phyloP scores from a whole-genome alignment of 2,888 invertebrate species.

The Melitaea athalia region DNA sequence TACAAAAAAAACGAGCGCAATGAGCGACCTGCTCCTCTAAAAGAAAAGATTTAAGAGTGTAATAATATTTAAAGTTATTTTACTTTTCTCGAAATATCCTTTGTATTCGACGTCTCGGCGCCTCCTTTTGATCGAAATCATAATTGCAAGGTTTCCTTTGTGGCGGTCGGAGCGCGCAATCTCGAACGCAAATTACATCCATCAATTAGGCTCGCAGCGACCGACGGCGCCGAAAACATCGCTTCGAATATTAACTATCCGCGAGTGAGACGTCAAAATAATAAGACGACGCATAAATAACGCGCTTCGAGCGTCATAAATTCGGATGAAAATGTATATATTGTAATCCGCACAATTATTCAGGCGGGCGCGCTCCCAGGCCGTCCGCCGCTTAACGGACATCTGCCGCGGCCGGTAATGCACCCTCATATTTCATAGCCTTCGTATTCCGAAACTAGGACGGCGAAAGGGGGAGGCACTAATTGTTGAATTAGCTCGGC shows the following conservation, averaged over 20 bases:
- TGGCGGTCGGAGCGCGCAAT: conserved; percentile 34
- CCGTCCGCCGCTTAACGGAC: conserved; percentile 36
- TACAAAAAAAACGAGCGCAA: neutral
- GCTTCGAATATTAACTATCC: conserved; percentile 50
- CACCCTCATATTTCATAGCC: conserved; percentile 15
- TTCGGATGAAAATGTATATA: conserved; percentile 59
- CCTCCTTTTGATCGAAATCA: conserved; percentile 25
- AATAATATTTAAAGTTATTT: conserved; percentile 13
- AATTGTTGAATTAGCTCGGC: conserved; percentile 24
- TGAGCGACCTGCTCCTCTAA: neutral
- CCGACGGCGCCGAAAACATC: conserved; percentile 38
- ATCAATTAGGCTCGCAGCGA: conserved; percentile 47
- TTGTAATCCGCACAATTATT: conserved; percentile 71
- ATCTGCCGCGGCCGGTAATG: conserved; percentile 15
- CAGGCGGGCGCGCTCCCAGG: conserved; percentile 52
- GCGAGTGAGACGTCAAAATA: conserved; percentile 70
- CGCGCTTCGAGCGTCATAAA: conserved; percentile 59
- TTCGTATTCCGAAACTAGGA: conserved; percentile 4
- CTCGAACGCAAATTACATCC: conserved; percentile 45
- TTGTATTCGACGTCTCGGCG: conserved; percentile 7
- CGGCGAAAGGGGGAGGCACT: conserved; percentile 5
- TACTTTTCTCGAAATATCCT: conserved; percentile 8
- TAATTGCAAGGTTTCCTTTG: conserved; percentile 32
- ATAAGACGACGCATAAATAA: conserved; percentile 70
- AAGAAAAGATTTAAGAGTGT: conserved; percentile 6